Evolutionary conservation across 1,140 invertebrate species (phyloP).

Genomic region (Conopomorpha cramerella): DNA sequence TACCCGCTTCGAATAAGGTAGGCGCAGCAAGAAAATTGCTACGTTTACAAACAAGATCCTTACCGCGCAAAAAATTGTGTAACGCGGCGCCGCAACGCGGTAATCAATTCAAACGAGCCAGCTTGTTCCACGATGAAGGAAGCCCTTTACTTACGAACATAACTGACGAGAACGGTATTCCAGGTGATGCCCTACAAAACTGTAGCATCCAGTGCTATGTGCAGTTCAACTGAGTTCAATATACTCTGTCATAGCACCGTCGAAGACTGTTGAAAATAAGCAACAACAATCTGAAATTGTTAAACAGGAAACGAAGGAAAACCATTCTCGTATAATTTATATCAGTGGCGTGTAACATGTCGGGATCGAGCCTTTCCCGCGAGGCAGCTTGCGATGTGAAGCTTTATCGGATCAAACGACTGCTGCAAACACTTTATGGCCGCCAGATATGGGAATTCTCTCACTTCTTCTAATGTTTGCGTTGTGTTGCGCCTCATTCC

Average conservation of each 20-base stretch:
- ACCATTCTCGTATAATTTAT: too few relatives aligned
- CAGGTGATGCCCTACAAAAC: too few relatives aligned
- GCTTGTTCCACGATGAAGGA: slow-evolving; percentile 23
- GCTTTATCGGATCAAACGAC: slow-evolving; percentile 28
- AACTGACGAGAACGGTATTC: too few relatives aligned
- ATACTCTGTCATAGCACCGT: too few relatives aligned
- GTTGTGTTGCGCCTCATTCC: slow-evolving; percentile 17
- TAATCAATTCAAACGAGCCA: slow-evolving; percentile 25
- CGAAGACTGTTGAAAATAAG: too few relatives aligned
- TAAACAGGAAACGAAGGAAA: too few relatives aligned
- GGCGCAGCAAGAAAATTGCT: slow-evolving; percentile 19
- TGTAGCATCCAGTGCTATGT: too few relatives aligned
- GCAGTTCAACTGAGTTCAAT: too few relatives aligned
- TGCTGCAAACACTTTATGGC: slow-evolving; percentile 22
- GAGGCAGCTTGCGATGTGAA: slow-evolving; percentile 12
- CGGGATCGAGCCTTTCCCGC: slow-evolving; percentile 16
- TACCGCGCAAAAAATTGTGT: slow-evolving; percentile 19
- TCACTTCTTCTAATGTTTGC: slow-evolving; percentile 19
- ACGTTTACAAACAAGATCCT: slow-evolving; percentile 24
- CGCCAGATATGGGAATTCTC: slow-evolving; percentile 16
- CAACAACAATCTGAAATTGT: too few relatives aligned
- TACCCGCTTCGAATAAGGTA: slow-evolving; percentile 15
- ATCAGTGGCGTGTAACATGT: too few relatives aligned
- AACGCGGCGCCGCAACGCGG: slow-evolving; percentile 12
- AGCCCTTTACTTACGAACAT: too few relatives aligned